These are phyloP conservation scores for Silurus meridionalis DNA, from an alignment of 2,113 vertebrate genomes.

Conservation along the genomic window DNA sequence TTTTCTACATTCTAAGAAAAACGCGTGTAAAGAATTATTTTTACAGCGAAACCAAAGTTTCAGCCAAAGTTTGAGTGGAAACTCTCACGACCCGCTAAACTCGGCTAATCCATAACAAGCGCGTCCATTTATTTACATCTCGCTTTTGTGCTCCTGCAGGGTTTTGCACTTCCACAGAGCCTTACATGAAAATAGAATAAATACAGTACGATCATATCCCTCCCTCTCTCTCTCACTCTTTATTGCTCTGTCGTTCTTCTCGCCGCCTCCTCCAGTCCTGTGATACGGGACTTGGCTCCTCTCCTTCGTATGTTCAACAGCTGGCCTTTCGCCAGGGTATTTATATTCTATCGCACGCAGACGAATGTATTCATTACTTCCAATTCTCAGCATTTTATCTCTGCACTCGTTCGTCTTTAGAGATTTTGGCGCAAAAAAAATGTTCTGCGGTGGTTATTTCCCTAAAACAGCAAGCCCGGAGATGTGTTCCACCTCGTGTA, in stretches of 20 bases:
- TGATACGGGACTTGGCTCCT: conserved; percentile 17
- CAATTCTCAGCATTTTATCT: background rate
- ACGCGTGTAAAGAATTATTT: background rate
- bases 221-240: no score
- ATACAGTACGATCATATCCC: conserved; percentile 11
- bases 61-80: background rate
- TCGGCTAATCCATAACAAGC: conserved; percentile 15
- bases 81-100: background rate
- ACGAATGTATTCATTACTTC: background rate
- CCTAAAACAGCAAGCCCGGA: background rate
- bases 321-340: background rate
- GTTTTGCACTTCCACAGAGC: conserved; percentile 6
- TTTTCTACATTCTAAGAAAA: background rate
- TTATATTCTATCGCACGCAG: background rate
- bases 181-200: conserved; percentile 7
- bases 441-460: background rate
- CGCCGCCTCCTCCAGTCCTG: conserved; percentile 11
- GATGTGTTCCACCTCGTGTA: background rate
- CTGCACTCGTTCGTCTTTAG: background rate
- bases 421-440: background rate
- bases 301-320: background rate
- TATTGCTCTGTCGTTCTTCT: background rate
- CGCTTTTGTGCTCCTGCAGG: background rate
- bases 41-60: background rate
- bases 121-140: background rate